Evolutionary conservation across 2,888 invertebrate species (phyloP).

Genomic region (Drosophila subsilvestris): DNA sequence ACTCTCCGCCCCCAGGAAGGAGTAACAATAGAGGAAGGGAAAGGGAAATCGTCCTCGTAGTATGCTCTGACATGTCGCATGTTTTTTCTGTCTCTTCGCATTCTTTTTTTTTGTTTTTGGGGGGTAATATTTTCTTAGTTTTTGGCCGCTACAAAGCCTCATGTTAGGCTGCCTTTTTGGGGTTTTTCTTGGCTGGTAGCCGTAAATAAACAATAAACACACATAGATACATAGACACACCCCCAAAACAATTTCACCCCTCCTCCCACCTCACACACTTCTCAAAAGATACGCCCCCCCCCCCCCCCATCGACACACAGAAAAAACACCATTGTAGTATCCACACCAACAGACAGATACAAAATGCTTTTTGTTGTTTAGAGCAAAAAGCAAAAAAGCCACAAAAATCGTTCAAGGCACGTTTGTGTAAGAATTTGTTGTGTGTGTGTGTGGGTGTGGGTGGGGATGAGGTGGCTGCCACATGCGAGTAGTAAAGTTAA

Average conservation of each 20-base stretch:
- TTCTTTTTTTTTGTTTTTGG: slow-evolving; percentile 38
- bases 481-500: slow-evolving; percentile 51
- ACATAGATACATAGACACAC: slow-evolving; percentile 40
- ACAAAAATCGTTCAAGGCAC: slow-evolving; percentile 77
- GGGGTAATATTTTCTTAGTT: slow-evolving; percentile 65
- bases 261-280: slow-evolving; percentile 27
- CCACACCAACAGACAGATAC: slow-evolving; percentile 38
- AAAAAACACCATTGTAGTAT: slow-evolving; percentile 33
- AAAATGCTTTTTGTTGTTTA: slow-evolving; percentile 75
- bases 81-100: slow-evolving; percentile 31
- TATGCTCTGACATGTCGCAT: slow-evolving; percentile 47
- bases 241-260: slow-evolving; percentile 24
- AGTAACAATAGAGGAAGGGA: slow-evolving; percentile 16
- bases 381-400: slow-evolving; percentile 78
- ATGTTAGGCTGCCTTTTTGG: slow-evolving; percentile 76
- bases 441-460: not conserved
- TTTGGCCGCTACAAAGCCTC: slow-evolving; percentile 68
- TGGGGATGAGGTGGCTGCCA: slow-evolving; percentile 9
- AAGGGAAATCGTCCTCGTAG: slow-evolving; percentile 7
- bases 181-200: slow-evolving; percentile 79
- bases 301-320: slow-evolving; percentile 29
- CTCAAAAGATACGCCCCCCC: slow-evolving; percentile 20
- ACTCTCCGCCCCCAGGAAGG: not conserved
- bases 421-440: slow-evolving; percentile 64
- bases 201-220: slow-evolving; percentile 79